A percentile compares a stretch with the other conserved stretches of the same genome.
Conservation (phyloP, 2,888 invertebrate species). For the Pandemis cinnamomeana region DNA sequence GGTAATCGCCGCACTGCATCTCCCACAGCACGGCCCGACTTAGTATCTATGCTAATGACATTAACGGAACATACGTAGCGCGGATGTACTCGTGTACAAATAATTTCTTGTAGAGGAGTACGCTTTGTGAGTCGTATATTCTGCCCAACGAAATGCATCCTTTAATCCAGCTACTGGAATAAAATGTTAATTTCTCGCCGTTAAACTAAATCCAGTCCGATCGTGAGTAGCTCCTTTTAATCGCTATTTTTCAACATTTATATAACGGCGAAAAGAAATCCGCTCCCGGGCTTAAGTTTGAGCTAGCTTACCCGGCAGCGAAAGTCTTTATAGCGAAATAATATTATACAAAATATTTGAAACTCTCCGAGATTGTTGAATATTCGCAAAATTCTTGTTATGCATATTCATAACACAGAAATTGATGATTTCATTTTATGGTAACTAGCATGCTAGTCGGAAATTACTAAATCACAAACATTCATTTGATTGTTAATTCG, state of each 20-base stretch:
- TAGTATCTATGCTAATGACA: slow-evolving; percentile 41
- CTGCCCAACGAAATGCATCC: slow-evolving; percentile 14
- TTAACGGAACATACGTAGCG: slow-evolving; percentile 35
- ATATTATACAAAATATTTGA: slow-evolving; percentile 19
- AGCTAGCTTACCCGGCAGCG: slow-evolving; percentile 15
- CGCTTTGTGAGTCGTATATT: slow-evolving; percentile 21
- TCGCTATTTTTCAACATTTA: slow-evolving; percentile 38
- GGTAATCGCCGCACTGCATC: slow-evolving; percentile 43
- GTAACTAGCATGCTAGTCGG: slow-evolving; percentile 20
- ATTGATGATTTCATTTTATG: slow-evolving; percentile 31
- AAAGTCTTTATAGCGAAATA: slow-evolving; percentile 18
- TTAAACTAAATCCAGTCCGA: slow-evolving; percentile 31
- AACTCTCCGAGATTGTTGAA: slow-evolving; percentile 25
- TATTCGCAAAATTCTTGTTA: slow-evolving; percentile 28
- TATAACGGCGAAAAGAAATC: slow-evolving; percentile 18
- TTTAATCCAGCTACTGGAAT: slow-evolving; percentile 11
- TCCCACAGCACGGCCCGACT: slow-evolving; percentile 33
- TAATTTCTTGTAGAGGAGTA: slow-evolving; percentile 24
- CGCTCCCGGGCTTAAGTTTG: slow-evolving; percentile 19
- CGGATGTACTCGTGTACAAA: slow-evolving; percentile 13
- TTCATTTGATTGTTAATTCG: slow-evolving; percentile 12
- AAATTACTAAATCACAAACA: slow-evolving; percentile 26
- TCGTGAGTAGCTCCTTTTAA: slow-evolving; percentile 25
- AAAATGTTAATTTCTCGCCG: slow-evolving; percentile 35
- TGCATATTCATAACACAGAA: slow-evolving; percentile 29